Percentiles rank a stretch among this genome's conserved stretches.
Conservation (phyloP, 1,140 invertebrate species). For the Vollenhovia emeryi region DNA sequence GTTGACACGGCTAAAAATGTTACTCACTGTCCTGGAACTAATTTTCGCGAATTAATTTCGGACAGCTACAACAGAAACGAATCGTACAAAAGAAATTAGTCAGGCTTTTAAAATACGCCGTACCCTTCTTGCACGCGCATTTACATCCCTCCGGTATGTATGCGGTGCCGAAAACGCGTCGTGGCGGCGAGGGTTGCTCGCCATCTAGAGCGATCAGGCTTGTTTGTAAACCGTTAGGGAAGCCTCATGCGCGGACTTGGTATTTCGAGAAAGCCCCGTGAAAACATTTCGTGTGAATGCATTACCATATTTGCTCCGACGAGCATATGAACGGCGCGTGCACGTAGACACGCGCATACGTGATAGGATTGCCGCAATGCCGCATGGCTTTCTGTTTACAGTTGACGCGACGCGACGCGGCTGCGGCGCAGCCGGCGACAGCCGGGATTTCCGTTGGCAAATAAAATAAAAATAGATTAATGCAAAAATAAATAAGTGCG, state of each 20-base stretch:
- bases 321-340: constrained; percentile 66
- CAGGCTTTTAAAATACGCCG: background rate
- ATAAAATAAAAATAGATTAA: constrained; percentile 74
- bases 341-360: constrained; percentile 72
- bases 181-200: constrained; percentile 43
- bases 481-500: constrained; percentile 68
- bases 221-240: constrained; percentile 66
- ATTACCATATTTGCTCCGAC: constrained; percentile 76
- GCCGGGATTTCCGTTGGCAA: constrained; percentile 59
- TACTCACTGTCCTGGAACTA: background rate
- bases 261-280: constrained; percentile 67
- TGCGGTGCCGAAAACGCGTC: constrained; percentile 2
- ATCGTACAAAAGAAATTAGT: background rate
- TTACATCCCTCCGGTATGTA: background rate
- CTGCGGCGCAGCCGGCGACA: constrained; percentile 28
- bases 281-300: constrained; percentile 74
- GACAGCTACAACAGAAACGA: background rate
- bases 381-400: constrained; percentile 66
- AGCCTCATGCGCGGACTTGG: constrained; percentile 44
- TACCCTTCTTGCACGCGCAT: constrained; percentile 12
- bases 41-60: background rate
- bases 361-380: constrained; percentile 70
- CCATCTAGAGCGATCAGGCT: constrained; percentile 55
- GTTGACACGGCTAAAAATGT: background rate
- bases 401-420: constrained; percentile 42